Evolutionary conservation across 2,888 invertebrate genomes (phyloP), one percentile per base, ranked within the genome.

Genomic region (Caenorhabditis angaria): DNA sequence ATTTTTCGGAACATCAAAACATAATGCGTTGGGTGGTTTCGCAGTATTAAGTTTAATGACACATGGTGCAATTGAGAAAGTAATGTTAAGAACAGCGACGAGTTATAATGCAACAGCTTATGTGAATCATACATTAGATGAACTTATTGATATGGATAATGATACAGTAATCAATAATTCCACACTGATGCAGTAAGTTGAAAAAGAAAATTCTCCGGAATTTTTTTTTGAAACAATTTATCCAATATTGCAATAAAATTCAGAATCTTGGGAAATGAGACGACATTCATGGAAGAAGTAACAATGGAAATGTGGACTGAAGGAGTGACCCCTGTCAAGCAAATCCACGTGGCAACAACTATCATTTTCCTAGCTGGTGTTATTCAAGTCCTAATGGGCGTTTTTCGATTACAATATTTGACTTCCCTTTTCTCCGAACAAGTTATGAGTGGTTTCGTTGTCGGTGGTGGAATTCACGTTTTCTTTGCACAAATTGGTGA

Each of bases 401-500:
- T 86, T 1, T 81, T 84, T 24, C 84, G 83, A 1, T 65, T 83
- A 8, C 85, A 86, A 51, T 83, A 84, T 66, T 62, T 86, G 27
- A 81, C 84, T 6, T 85, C 85, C 54, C 81, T 84, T 54, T 82
- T 86, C 61, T 86, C 85, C 1, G 86, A 86, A 35, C 86, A 86
- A 74, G 82, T 82, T 0, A 86, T 86, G 85, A 79, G 80, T 10
- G 86, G 86, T 1, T 86, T 86, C 70, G 80, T 86, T 18, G 84
- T 86, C 22, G 86, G 85, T n/a, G 86, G 86, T 22, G 83, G 82
- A 27, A 81, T 86, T 22, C 86, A 86, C 56, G 86, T 86, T 0
- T 84, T 86, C 62, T 85, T 86, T 57, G 82, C 86, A 14, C 86
- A 86, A 63, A 81, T 86, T 57, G 85, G 86, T 1, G 82, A 83